Percentiles rank a stretch among this genome's conserved stretches.
Evolutionary conservation across 2,113 vertebrate genomes (phyloP).

Genomic region (Nothobranchius kuhntae): DNA sequence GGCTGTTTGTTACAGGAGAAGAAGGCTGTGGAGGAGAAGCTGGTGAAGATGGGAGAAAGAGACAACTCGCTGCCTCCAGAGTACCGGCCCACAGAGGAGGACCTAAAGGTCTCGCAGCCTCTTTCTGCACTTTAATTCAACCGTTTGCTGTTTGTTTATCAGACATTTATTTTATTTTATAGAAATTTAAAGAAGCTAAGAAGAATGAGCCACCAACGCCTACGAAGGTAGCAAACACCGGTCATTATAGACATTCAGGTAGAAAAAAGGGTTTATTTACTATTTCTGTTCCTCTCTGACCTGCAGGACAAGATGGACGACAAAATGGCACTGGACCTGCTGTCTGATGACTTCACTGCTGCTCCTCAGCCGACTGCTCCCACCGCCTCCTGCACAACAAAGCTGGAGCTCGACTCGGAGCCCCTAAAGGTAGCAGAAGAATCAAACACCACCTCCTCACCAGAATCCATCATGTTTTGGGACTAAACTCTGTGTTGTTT

Average conservation of each 20-base stretch:
- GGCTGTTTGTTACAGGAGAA: slow-evolving; percentile 70
- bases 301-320: slow-evolving; percentile 67
- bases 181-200: slow-evolving; percentile 64
- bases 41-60: slow-evolving; percentile 77
- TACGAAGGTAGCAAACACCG: slow-evolving; percentile 51
- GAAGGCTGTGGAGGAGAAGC: slow-evolving; percentile 59
- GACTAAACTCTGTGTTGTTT: not conserved
- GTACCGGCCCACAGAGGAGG: slow-evolving; percentile 68
- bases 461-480: not conserved
- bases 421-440: slow-evolving; percentile 57
- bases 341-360: slow-evolving; percentile 67
- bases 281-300: not conserved
- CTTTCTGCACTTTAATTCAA: too few species aligned
- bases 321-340: slow-evolving; percentile 64
- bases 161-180: not conserved
- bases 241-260: too few species aligned
- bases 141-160: too few species aligned
- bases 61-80: slow-evolving; percentile 77
- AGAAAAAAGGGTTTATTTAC: not conserved
- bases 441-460: not conserved
- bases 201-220: slow-evolving; percentile 24
- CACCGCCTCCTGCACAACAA: not conserved
- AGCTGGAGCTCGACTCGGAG: slow-evolving; percentile 45
- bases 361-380: slow-evolving; percentile 13
- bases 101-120: slow-evolving; percentile 57